Evolutionary conservation across 2,113 vertebrate genomes (phyloP).

Genomic region (Chaetura pelagica): DNA sequence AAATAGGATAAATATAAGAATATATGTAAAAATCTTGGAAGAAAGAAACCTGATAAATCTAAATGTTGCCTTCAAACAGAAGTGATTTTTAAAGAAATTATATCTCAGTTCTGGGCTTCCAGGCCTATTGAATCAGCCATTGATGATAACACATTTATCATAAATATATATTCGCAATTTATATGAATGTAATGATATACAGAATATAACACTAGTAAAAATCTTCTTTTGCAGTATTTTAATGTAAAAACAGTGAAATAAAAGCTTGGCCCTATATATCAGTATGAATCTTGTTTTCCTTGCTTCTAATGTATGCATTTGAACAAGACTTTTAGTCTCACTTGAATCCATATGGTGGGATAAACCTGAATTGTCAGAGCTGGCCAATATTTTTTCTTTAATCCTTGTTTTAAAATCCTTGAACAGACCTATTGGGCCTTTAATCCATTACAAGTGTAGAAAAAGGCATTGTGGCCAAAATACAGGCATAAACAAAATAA

Average conservation of each 20-base stretch:
- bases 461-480: background rate
- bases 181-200: background rate
- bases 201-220: background rate
- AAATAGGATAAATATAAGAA: background rate
- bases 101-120: background rate
- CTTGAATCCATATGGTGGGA: background rate
- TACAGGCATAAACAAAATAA: background rate
- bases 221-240: background rate
- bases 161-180: background rate
- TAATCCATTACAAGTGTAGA: background rate
- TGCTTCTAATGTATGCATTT: background rate
- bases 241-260: background rate
- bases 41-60: background rate
- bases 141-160: background rate
- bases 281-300: background rate
- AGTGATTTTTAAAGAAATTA: background rate
- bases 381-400: background rate
- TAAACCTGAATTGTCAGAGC: background rate
- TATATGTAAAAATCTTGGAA: background rate
- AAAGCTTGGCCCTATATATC: background rate
- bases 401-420: background rate
- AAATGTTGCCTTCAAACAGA: background rate
- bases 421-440: background rate
- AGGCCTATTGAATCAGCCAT: background rate
- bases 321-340: background rate